phyloP scores from a whole-genome alignment of 2,888 invertebrate species.

The Noctua pronuba region DNA sequence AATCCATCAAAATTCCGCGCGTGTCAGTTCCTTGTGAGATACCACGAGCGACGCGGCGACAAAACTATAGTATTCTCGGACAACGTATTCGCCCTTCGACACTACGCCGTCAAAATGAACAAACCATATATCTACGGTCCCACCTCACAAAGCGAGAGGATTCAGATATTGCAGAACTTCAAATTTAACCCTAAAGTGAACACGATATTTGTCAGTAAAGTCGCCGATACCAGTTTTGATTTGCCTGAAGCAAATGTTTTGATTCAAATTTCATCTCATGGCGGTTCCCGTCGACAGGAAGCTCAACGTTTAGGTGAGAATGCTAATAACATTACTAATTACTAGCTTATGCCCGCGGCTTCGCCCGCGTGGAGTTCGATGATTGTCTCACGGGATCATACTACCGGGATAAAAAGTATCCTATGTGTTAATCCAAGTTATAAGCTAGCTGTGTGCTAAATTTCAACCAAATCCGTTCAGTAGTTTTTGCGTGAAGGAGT shows the following conservation, averaged over 20 bases:
- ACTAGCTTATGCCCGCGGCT: too few species aligned
- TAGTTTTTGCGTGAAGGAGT: too few species aligned
- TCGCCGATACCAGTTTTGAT: conserved; percentile 99
- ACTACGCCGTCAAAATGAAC: conserved; percentile 99
- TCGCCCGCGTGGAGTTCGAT: too few species aligned
- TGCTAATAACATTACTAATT: not conserved
- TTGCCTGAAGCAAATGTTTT: conserved; percentile 99
- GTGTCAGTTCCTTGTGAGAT: conserved; percentile 98
- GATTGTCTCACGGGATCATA: too few species aligned
- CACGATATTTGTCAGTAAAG: conserved; percentile 99
- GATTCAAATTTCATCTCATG: conserved; percentile 99
- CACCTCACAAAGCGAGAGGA: conserved; percentile 98
- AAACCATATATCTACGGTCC: conserved; percentile 99
- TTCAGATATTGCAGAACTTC: conserved; percentile 99
- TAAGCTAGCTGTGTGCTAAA: too few species aligned
- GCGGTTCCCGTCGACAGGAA: conserved; percentile 99
- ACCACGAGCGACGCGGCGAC: conserved; percentile 98
- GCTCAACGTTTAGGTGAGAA: conserved; percentile 97
- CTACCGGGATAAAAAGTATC: too few species aligned
- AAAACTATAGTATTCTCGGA: conserved; percentile 99
- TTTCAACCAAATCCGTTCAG: too few species aligned
- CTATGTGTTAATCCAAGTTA: too few species aligned
- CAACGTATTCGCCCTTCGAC: conserved; percentile 99
- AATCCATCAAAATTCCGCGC: conserved; percentile 99
- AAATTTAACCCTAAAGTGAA: conserved; percentile 99